Conservation (phyloP, 2,113 vertebrate species). For the Pseudorasbora parva region DNA sequence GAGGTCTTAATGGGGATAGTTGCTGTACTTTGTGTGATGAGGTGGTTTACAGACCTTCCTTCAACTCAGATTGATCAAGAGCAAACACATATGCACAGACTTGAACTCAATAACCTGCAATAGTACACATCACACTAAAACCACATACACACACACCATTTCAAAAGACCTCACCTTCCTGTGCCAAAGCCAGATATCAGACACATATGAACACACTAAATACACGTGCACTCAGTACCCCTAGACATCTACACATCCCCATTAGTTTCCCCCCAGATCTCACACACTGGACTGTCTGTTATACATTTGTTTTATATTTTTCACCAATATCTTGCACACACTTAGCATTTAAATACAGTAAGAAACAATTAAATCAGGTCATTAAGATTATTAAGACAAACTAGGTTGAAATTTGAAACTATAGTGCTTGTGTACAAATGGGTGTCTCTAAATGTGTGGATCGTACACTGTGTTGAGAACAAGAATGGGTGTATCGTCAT, state of each 20-base stretch:
- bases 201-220: constrained; percentile 22
- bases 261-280: background rate
- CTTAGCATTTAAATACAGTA: background rate
- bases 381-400: background rate
- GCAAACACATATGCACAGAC: background rate
- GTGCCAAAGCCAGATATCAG: constrained; percentile 10
- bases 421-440: too few relatives aligned
- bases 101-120: constrained; percentile 26
- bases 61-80: constrained; percentile 6
- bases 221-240: background rate
- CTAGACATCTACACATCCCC: background rate
- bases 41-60: constrained; percentile 37
- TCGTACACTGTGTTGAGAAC: background rate
- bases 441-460: background rate
- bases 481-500: background rate
- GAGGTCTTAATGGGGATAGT: background rate
- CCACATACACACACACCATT: constrained; percentile 24
- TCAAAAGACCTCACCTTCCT: background rate
- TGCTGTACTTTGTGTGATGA: constrained; percentile 2
- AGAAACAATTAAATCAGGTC: background rate
- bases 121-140: constrained; percentile 2
- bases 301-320: background rate
- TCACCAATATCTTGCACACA: background rate
- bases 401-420: background rate
- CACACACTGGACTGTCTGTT: background rate